Conservation (phyloP, 2,113 vertebrate species). For the Melanerpes aurifrons region DNA sequence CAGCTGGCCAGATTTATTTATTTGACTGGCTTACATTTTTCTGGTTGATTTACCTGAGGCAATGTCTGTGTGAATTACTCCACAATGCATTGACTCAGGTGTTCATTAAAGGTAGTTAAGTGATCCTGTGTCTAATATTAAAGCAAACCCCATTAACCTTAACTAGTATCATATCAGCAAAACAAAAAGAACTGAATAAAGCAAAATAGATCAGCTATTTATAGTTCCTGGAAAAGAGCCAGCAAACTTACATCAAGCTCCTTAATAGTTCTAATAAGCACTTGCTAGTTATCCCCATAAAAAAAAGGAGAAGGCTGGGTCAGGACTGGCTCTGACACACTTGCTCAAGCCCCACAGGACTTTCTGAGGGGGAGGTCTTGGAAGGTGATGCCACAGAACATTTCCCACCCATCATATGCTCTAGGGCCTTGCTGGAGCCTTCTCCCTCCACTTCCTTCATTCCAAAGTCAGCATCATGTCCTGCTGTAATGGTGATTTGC, state of each 20-base stretch:
- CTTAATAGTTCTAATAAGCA: conserved; percentile 38
- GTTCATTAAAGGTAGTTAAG: conserved; percentile 67
- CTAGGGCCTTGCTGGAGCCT: not conserved
- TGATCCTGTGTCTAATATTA: conserved; percentile 55
- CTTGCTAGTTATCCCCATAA: not conserved
- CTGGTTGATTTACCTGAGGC: conserved; percentile 62
- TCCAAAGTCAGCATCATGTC: not conserved
- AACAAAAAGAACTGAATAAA: conserved; percentile 69
- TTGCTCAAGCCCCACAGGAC: not conserved
- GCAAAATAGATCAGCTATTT: conserved; percentile 53
- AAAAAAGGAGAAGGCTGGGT: not conserved
- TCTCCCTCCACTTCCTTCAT: not conserved
- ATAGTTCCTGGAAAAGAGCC: conserved; percentile 52
- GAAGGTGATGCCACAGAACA: fast-evolving
- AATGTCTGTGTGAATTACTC: conserved; percentile 50
- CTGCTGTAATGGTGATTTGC: not conserved
- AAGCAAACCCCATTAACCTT: conserved; percentile 67
- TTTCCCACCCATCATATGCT: not conserved
- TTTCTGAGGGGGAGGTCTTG: not conserved
- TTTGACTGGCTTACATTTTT: conserved; percentile 68
- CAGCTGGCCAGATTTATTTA: conserved; percentile 65
- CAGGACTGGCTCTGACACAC: not conserved
- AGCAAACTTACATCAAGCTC: conserved; percentile 41
- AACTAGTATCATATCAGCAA: conserved; percentile 69
- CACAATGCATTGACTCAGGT: conserved; percentile 33